These are phyloP conservation scores for Ariopsis seemanni DNA, from an alignment of 2,113 vertebrate species.

Conservation along the genomic window DNA sequence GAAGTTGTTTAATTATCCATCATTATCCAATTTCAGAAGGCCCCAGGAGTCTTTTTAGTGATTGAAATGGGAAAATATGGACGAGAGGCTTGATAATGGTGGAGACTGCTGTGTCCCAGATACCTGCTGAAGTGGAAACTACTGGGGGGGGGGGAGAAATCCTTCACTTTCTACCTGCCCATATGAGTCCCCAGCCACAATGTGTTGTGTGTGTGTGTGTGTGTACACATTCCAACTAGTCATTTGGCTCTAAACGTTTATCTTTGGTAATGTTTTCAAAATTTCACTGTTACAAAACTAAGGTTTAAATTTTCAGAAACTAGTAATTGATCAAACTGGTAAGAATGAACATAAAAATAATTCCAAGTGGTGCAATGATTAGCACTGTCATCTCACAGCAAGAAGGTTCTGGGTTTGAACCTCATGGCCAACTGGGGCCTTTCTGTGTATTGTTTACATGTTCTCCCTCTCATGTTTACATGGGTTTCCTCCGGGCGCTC, in stretches of 20 bases:
- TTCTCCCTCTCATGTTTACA: no score
- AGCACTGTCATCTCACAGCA: no score
- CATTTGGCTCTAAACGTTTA: neutral
- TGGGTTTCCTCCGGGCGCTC: no score
- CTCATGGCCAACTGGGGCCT: no score
- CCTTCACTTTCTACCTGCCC: slow-evolving; percentile 26
- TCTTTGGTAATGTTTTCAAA: no score
- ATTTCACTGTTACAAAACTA: neutral
- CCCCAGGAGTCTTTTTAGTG: slow-evolving; percentile 13
- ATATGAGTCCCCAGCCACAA: neutral
- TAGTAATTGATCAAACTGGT: neutral
- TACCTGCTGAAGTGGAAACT: slow-evolving; percentile 42
- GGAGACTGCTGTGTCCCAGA: slow-evolving; percentile 31
- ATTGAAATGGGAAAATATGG: slow-evolving; percentile 18
- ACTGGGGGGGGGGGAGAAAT: slow-evolving; percentile 24
- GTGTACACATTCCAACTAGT: neutral
- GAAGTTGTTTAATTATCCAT: slow-evolving; percentile 18
- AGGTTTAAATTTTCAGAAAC: neutral
- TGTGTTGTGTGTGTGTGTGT: neutral
- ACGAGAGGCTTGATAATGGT: slow-evolving; percentile 22
- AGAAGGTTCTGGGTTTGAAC: no score
- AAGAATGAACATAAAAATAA: no score
- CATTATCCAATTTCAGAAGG: slow-evolving; percentile 25
- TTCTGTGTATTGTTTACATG: no score
- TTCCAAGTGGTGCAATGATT: no score